phyloP scores from a whole-genome alignment of 2,113 vertebrate genomes.

The Romanogobio albipinnatus region DNA sequence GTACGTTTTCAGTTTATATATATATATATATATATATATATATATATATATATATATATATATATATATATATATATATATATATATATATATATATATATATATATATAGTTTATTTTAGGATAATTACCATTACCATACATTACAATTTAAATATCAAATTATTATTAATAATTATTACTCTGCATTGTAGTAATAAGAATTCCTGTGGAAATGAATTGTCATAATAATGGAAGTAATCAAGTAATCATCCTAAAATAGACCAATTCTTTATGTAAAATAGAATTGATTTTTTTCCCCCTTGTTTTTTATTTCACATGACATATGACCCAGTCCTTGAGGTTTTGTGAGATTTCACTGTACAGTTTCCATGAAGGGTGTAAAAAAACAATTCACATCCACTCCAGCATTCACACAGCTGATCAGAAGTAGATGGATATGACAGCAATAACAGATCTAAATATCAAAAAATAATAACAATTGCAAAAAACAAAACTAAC shows the following conservation, averaged over 20 bases:
- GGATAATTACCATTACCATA: not conserved
- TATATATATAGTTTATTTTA: not conserved
- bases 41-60: too few species aligned
- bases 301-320: not conserved
- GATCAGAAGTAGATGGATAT: slow-evolving; percentile 46
- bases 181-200: not conserved
- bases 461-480: slow-evolving; percentile 39
- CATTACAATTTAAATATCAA: not conserved
- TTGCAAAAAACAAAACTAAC: slow-evolving; percentile 42
- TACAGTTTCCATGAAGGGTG: not conserved
- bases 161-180: too few species aligned
- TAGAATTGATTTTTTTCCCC: too few species aligned
- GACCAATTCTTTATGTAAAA: too few species aligned
- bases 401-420: slow-evolving; percentile 56
- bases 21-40: too few species aligned
- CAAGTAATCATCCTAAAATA: too few species aligned
- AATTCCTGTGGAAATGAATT: not conserved
- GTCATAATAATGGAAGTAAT: not conserved
- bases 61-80: too few species aligned
- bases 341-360: not conserved
- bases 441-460: slow-evolving; percentile 39
- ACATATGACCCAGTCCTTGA: not conserved
- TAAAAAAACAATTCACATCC: slow-evolving; percentile 33
- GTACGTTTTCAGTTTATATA: too few species aligned
- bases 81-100: too few species aligned